Evolutionary conservation across 2,113 vertebrate genomes (phyloP).

Genomic region (Xenotilapia caudafasciata): DNA sequence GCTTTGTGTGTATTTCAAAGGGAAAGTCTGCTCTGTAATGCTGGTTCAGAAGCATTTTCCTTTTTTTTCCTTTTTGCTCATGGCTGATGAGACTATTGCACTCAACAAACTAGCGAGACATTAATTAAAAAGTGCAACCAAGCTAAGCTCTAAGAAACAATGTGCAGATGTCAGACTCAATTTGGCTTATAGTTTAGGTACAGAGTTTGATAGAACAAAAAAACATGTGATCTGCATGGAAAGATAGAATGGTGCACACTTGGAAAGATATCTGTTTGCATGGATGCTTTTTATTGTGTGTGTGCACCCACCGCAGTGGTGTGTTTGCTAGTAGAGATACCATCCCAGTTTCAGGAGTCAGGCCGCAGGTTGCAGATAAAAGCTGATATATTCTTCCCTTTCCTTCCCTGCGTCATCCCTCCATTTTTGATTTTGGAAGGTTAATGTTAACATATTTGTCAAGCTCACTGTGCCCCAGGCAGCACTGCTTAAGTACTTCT

Average conservation of each 20-base stretch:
- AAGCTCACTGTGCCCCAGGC: conserved; percentile 52
- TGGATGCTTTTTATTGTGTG: neutral
- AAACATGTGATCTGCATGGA: neutral
- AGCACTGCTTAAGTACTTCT: conserved; percentile 67
- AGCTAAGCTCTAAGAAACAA: conserved; percentile 2
- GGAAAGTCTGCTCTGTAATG: neutral
- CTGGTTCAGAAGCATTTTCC: neutral
- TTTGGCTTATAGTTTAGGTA: neutral
- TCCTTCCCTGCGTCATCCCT: neutral
- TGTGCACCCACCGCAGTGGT: neutral
- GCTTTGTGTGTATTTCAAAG: conserved; percentile 38
- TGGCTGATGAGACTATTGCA: neutral
- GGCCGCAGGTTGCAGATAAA: neutral
- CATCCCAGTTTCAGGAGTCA: neutral
- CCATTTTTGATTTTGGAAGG: conserved; percentile 47
- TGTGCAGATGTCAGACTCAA: neutral
- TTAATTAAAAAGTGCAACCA: conserved; percentile 5
- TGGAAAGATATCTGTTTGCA: neutral
- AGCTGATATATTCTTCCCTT: neutral
- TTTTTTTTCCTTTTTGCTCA: neutral
- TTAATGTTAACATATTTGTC: conserved; percentile 70
- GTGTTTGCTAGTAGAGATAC: neutral
- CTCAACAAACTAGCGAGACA: conserved; percentile 7
- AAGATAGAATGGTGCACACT: neutral
- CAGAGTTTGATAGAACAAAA: neutral